A percentile compares a stretch with the other conserved stretches of the same genome.
These are phyloP conservation scores for Misgurnus anguillicaudatus DNA, from an alignment of 2,113 vertebrate genomes.

Conservation along the genomic window DNA sequence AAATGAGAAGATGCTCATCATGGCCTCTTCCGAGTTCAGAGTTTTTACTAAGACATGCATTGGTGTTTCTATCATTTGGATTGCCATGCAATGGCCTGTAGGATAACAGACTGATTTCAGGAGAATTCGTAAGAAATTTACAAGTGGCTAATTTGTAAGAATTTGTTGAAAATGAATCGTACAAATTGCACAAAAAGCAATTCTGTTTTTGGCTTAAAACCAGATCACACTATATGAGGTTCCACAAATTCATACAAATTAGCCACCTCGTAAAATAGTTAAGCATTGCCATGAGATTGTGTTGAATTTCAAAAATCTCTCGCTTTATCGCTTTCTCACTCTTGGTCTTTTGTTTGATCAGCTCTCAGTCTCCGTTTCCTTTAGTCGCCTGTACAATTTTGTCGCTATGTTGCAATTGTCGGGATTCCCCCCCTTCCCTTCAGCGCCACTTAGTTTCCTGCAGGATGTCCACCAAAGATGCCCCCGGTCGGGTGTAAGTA, in stretches of 20 bases:
- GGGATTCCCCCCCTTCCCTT: constrained; percentile 46
- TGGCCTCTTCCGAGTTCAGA: constrained; percentile 7
- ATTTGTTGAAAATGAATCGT: no score
- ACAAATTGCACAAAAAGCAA: no score
- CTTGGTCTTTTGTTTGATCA: constrained; percentile 26
- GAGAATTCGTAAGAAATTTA: no score
- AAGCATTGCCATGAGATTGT: background rate
- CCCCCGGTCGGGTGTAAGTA: constrained; percentile 20
- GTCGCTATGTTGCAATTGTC: constrained; percentile 24
- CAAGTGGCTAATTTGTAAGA: no score
- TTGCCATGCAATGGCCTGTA: no score
- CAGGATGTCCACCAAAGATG: constrained; percentile 51
- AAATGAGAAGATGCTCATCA: constrained; percentile 25
- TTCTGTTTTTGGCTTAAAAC: no score
- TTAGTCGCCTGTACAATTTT: constrained; percentile 41
- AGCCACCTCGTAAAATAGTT: no score
- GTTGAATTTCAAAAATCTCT: background rate
- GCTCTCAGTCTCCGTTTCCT: constrained; percentile 31
- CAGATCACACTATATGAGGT: no score
- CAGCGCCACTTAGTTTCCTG: constrained; percentile 32
- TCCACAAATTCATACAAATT: no score
- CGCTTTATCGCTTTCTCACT: background rate
- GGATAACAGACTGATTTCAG: no score
- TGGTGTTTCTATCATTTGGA: background rate
- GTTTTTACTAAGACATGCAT: constrained; percentile 8